Evolutionary conservation across 1,140 invertebrate genomes (phyloP).

Genomic region (Calliopsis andreniformis): DNA sequence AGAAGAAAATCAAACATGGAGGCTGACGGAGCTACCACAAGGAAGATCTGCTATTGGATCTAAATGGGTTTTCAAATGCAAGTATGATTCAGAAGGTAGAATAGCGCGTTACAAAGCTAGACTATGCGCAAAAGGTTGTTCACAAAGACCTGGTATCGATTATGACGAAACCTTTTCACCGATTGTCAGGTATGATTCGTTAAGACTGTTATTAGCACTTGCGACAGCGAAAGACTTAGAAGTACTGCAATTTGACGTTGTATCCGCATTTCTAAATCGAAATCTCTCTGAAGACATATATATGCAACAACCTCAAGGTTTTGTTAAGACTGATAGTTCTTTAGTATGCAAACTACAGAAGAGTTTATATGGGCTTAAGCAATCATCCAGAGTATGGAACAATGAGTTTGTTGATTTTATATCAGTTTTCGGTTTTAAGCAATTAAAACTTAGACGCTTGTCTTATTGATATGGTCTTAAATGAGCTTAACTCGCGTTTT

Average conservation of each 20-base stretch:
- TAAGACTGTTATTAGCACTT: not conserved
- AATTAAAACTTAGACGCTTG: too few species aligned
- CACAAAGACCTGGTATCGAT: conserved; percentile 59
- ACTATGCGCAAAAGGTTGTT: conserved; percentile 72
- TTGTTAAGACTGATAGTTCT: not conserved
- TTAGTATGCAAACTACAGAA: not conserved
- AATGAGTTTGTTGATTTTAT: too few species aligned
- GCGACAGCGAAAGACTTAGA: too few species aligned
- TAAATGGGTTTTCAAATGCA: conserved; percentile 7
- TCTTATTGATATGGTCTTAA: too few species aligned
- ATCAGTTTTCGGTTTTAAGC: too few species aligned
- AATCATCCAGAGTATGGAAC: not conserved
- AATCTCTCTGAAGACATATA: not conserved
- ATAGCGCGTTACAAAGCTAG: not conserved
- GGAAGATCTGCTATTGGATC: not conserved
- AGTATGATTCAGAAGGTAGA: not conserved
- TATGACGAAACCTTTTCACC: conserved; percentile 65
- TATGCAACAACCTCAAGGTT: conserved; percentile 12
- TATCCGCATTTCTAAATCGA: not conserved
- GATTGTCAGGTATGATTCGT: not conserved
- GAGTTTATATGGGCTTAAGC: conserved; percentile 21
- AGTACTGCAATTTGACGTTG: not conserved
- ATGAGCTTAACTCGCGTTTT: not conserved
- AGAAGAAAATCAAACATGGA: not conserved
- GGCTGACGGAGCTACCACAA: not conserved